Conservation (phyloP, 2,113 vertebrate genomes). For the Steatornis caripensis region DNA sequence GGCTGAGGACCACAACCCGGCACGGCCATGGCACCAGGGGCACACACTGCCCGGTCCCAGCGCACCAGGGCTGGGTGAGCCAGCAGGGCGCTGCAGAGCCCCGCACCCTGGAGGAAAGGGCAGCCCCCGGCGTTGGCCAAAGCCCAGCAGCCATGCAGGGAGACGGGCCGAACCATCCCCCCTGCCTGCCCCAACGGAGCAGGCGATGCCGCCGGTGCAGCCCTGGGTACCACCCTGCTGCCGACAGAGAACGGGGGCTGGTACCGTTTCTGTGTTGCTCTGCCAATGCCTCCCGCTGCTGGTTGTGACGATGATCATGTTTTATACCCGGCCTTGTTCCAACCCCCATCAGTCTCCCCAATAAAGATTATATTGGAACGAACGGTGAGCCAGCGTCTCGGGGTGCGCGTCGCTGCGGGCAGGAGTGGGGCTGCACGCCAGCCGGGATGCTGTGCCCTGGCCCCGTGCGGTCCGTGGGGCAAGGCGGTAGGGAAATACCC, state of each 20-base stretch:
- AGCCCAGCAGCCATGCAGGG: neutral
- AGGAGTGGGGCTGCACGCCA: neutral
- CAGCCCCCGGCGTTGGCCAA: neutral
- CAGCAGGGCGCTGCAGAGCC: neutral
- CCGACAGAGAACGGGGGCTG: neutral
- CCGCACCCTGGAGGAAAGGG: neutral
- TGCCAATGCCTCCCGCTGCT: conserved; percentile 53
- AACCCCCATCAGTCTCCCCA: conserved; percentile 36
- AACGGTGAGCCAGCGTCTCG: fast-evolving
- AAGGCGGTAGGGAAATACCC: fast-evolving
- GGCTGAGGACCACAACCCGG: neutral
- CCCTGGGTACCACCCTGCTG: neutral
- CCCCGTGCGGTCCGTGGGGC: fast-evolving
- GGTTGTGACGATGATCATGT: conserved; percentile 47
- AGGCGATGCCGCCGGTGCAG: neutral
- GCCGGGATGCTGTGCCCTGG: fast-evolving
- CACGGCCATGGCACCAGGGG: neutral
- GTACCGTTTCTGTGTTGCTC: conserved; percentile 18
- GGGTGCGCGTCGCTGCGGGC: fast-evolving
- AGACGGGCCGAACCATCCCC: neutral
- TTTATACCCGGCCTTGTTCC: conserved; percentile 66
- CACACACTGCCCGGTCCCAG: fast-evolving
- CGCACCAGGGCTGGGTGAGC: neutral
- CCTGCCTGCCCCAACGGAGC: fast-evolving
- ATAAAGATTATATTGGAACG: conserved; percentile 67